These are phyloP conservation scores for Lasioglossum lativentre DNA, from an alignment of 2,888 invertebrate species.

Conservation along the genomic window DNA sequence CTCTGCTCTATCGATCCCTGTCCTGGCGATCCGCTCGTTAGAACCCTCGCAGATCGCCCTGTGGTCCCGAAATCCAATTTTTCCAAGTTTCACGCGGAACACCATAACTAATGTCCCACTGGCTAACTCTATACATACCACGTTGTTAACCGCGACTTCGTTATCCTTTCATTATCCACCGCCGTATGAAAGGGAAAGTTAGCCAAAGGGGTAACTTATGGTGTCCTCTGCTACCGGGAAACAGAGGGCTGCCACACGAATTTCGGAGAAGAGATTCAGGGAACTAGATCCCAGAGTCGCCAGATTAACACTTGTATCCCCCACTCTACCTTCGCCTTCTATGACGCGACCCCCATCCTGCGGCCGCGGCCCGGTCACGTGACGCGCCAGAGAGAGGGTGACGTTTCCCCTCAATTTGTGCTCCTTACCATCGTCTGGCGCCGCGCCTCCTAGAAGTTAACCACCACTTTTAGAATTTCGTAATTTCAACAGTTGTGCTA, in stretches of 20 bases:
- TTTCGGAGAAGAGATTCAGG: not conserved
- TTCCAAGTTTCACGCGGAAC: not conserved
- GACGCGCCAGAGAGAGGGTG: too few relatives aligned
- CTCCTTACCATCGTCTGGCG: too few relatives aligned
- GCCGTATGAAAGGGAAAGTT: not conserved
- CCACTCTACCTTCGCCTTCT: too few relatives aligned
- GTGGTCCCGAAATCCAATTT: not conserved
- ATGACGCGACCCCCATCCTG: too few relatives aligned
- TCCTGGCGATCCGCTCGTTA: not conserved
- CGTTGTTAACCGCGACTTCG: not conserved
- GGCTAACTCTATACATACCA: not conserved
- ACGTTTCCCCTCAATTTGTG: too few relatives aligned
- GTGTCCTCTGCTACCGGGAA: not conserved
- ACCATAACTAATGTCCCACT: not conserved
- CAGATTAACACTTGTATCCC: too few relatives aligned
- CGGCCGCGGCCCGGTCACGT: too few relatives aligned
- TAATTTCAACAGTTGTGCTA: too few relatives aligned
- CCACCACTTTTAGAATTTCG: too few relatives aligned
- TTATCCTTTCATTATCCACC: not conserved
- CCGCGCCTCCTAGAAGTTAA: too few relatives aligned
- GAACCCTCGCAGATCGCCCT: not conserved
- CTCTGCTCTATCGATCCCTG: not conserved
- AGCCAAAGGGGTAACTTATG: not conserved
- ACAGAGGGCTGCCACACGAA: not conserved
- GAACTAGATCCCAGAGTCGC: too few relatives aligned